Percentiles rank a stretch among this genome's conserved stretches.
These are phyloP conservation scores for Chalcis sispes DNA, from an alignment of 2,888 invertebrate genomes.

Conservation along the genomic window DNA sequence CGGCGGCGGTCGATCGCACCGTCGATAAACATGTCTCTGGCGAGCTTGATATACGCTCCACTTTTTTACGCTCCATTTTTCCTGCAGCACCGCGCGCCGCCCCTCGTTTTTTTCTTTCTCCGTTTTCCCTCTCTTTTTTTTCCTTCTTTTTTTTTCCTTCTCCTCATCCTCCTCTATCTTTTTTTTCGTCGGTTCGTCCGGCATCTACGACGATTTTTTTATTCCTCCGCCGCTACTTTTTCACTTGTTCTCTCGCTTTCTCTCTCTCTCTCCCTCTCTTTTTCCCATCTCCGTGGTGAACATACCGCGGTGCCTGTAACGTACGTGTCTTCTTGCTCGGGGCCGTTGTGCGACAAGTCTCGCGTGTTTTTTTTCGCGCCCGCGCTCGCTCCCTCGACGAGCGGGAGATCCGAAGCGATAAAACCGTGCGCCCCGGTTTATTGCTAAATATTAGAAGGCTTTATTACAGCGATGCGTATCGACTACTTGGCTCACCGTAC, in stretches of 20 bases:
- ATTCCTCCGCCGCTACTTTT: constrained; percentile 14
- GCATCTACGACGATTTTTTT: not conserved
- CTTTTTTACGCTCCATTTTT: constrained; percentile 49
- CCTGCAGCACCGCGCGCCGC: not conserved
- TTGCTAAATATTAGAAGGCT: constrained; percentile 48
- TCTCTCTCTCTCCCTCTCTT: too few species aligned
- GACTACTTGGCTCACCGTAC: constrained; percentile 29
- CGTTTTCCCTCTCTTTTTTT: not conserved
- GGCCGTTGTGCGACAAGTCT: not conserved
- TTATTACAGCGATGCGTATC: constrained; percentile 48
- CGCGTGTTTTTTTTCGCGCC: constrained; percentile 9
- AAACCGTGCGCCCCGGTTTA: constrained; percentile 21
- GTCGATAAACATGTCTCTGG: constrained; percentile 49
- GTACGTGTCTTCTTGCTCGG: not conserved
- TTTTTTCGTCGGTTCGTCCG: constrained; percentile 2
- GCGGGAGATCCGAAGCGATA: constrained; percentile 29
- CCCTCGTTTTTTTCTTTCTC: constrained; percentile 15
- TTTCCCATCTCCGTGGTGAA: too few species aligned
- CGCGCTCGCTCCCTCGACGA: not conserved
- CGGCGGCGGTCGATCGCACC: constrained; percentile 16
- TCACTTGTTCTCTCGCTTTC: not conserved
- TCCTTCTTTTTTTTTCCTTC: too few species aligned
- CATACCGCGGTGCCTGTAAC: too few species aligned
- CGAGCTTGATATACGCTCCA: constrained; percentile 40
- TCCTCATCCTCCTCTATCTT: too few species aligned